Conservation (phyloP, 92 coral and sea anemone genomes). For the Zoanthus solanderi region DNA sequence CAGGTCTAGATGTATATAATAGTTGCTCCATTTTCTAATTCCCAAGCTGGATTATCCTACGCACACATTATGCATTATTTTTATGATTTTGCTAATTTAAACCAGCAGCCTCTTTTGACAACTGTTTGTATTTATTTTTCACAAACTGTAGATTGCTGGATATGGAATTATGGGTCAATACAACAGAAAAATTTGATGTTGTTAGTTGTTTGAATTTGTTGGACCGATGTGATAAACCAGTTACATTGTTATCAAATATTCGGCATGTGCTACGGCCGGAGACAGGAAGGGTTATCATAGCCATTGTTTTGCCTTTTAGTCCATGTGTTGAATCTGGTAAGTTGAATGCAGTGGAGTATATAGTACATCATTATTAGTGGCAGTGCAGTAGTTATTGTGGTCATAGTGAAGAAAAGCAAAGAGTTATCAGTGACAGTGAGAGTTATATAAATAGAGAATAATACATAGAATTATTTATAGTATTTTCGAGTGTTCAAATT, state of each 20-base stretch:
- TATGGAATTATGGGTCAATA: slow-evolving; percentile 75
- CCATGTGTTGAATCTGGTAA: slow-evolving; percentile 97
- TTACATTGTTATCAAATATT: slow-evolving; percentile 76
- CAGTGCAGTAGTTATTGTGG: no score
- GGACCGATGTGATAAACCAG: slow-evolving; percentile 96
- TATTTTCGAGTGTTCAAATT: no score
- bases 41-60: not conserved
- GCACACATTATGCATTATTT: no score
- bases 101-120: no score
- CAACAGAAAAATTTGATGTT: slow-evolving; percentile 83
- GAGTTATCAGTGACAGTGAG: no score
- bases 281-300: slow-evolving; percentile 85
- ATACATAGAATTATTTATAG: no score
- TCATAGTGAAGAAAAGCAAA: no score
- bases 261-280: slow-evolving; percentile 67
- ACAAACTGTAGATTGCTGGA: slow-evolving; percentile 70
- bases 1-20: not conserved
- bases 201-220: slow-evolving; percentile 88
- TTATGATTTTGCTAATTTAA: no score
- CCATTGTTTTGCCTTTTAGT: slow-evolving; percentile 88
- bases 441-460: no score
- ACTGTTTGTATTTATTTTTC: not conserved
- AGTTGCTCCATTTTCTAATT: no score
- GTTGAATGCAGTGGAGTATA: not conserved
- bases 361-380: no score